Evolutionary conservation across 1,140 invertebrate species (phyloP), one percentile per base, ranked within the genome.

Genomic region (Belonocnema kinseyi): DNA sequence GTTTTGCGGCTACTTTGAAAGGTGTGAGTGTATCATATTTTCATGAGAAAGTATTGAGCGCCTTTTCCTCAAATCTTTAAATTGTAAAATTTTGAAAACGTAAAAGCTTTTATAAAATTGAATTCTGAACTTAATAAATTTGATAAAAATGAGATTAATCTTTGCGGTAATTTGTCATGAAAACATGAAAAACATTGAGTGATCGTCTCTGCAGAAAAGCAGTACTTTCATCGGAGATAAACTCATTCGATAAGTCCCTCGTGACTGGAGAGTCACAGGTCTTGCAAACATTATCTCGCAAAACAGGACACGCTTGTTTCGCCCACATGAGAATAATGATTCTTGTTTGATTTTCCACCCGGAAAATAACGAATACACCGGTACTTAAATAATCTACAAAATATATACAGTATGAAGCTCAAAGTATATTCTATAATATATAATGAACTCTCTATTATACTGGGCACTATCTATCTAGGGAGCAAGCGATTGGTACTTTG

Each of bases 301-400:
- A 66, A 66, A 46, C 61, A 66, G 61, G 61, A 66, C 61, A 16
- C 61, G 61, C 61, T 66, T 33, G 61, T 46, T 10, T 66, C 61
- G 61, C 61, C 61, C 61, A 66, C 61, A 33, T 66, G 61, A 40
- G 61, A 66, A 66, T 33, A 46, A 26, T 66, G 61, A 66, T 66
- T 66, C 61, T 66, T 66, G 61, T 66, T 66, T 66, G 61, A 46
- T 66, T 66, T 66, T 26, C 61, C 26, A 66, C 61, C 33, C 61
- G n/a, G 33, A 40, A 40, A 46, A 66, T 7, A 66, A 16, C 33
- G 61, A 66, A 66, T n/a, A 66, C 26, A 58, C 56, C 26, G 56
- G 56, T 11, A 21, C 10, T 12, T 40, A 14, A 16, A 6, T 40
- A 12, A 26, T 40, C 12, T 16, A 56, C 13, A 56, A 19, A 56